Conservation (phyloP, 2,797 vertebrate species). For the Peromyscus melanophrys region DNA sequence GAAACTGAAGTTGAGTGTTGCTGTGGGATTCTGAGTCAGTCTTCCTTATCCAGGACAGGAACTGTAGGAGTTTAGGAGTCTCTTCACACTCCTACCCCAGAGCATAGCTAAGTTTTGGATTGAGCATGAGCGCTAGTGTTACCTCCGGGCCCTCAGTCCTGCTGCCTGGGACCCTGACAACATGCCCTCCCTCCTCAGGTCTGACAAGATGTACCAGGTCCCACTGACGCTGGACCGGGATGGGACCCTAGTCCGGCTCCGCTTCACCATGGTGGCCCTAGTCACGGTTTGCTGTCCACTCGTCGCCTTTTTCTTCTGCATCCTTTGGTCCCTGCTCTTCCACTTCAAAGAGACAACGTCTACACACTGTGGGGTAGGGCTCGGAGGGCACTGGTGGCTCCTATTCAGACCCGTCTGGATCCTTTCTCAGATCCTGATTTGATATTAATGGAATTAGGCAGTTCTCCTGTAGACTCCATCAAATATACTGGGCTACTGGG, state of each 20-base stretch:
- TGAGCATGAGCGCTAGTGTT: conserved; percentile 4
- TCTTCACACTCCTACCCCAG: neutral
- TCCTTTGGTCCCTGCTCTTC: conserved; percentile 93
- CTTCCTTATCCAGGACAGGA: neutral
- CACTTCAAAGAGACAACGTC: conserved; percentile 93
- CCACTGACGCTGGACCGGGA: conserved; percentile 92
- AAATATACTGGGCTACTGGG: neutral
- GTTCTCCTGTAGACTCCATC: neutral
- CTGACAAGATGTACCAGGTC: conserved; percentile 92
- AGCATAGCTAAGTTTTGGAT: conserved; percentile 15
- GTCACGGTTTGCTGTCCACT: conserved; percentile 93
- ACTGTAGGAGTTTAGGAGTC: conserved; percentile 19
- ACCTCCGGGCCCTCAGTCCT: neutral
- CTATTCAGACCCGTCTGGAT: neutral
- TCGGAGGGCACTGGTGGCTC: conserved; percentile 6
- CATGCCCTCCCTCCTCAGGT: conserved; percentile 76
- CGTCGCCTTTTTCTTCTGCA: conserved; percentile 93
- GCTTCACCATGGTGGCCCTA: conserved; percentile 91
- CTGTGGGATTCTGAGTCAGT: conserved; percentile 44
- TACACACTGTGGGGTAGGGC: conserved; percentile 94
- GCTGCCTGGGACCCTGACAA: conserved; percentile 64
- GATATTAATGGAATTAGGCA: conserved; percentile 57
- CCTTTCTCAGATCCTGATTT: conserved; percentile 34
- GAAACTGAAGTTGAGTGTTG: conserved; percentile 62
- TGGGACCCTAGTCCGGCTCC: conserved; percentile 92